Evolutionary conservation across 64 coral and sea anemone genomes (phyloP), one percentile per base, ranked within the genome.

Genomic region (Montipora foliosa): DNA sequence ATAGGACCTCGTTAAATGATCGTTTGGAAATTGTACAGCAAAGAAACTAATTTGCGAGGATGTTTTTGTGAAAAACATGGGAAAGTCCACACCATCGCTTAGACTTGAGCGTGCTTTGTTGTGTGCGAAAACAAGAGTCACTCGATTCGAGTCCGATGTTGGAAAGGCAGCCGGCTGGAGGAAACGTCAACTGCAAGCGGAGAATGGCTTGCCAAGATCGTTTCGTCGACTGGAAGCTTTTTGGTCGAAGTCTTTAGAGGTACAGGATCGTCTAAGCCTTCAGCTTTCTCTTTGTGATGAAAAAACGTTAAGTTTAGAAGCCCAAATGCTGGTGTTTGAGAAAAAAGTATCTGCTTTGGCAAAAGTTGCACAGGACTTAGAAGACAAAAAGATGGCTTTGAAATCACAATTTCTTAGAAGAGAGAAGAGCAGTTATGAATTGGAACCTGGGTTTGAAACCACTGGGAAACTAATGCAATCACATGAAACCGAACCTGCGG

Each of bases 321-420:
- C 50, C 8, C 24, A 75, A 11, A 15, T 46, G 4, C 73, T 44
- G 55, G 29, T 4, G 16, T 49, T 16, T 71, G 5, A 13, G 45
- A 0, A 8, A 2, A 85, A 71, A 85, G 44, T 71, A 1, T 10
- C 2, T 17, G 4, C 67, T 52, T 85, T 49, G 5, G 82, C 22
- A 50, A 69, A 25, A 10, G 2, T 14, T 15, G 5, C n/a, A 19
- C 64, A 71, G 17, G 11, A 16, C 46, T 85, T 69, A 0, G 62
- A 70, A 8, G 47, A 21, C 8, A 48, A 85, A 71, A 71, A 85
- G 17, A 16, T 5, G 7, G 60, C 16, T 67, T 69, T 84, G 15
- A 59, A 84, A 4, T 62, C 86, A 6, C 62, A 93, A 8, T 12
- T 87, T 6, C 79, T 93, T 8, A 70, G 91, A 64, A 80, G 47